Base-by-base conservation (phyloP, 2,888 invertebrate species). In the Stenodera caucasica region DNA sequence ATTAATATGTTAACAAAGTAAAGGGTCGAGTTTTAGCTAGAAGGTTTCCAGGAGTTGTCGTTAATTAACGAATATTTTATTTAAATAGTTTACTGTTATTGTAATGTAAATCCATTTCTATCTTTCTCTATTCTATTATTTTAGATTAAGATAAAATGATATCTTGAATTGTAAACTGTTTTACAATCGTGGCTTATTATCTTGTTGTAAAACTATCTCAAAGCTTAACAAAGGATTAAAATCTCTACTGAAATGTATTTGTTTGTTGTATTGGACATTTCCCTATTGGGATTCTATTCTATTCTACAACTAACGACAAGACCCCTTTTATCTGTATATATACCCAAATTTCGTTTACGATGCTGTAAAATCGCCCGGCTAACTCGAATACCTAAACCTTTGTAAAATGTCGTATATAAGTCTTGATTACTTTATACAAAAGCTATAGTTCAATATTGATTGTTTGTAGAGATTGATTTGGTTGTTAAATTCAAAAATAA, bases 341-440 rank as follows among this genome's bases (percentile, higher is more conserved):
- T 29, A 63, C 56, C 63, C 68, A 68, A 69, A 69, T 68, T 70
- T 68, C 62, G 61, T 67, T 65, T 67, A 69, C 67, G 67, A 68
- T 32, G 60, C 53, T 65, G 61, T 70, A 70, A 70, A 70, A 66
- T 55, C 55, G 55, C 11, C 45, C 12, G 37, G 8, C 15, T 37
- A 15, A 33, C 33, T 9, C n/a, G 49, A 58, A 58, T 60, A 66
- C 63, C 69, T 70, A 68, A 70, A 67, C 66, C 67, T 65, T 67
- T 67, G 65, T 65, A 66, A 64, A 64, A 64, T 53, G 52, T 45
- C 49, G 23, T 29, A 49, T 53, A 37, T n/a, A n/a, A 29, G 53
- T 55, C 57, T 63, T 64, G 65, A 65, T 65, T 65, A 50, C 49
- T 32, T 12, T 50, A 45, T 37, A 37, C n/a, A 26, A n/a, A n/a